Base-by-base conservation (phyloP, 2,797 vertebrate genomes). In the Acanthurus leucopareius region DNA sequence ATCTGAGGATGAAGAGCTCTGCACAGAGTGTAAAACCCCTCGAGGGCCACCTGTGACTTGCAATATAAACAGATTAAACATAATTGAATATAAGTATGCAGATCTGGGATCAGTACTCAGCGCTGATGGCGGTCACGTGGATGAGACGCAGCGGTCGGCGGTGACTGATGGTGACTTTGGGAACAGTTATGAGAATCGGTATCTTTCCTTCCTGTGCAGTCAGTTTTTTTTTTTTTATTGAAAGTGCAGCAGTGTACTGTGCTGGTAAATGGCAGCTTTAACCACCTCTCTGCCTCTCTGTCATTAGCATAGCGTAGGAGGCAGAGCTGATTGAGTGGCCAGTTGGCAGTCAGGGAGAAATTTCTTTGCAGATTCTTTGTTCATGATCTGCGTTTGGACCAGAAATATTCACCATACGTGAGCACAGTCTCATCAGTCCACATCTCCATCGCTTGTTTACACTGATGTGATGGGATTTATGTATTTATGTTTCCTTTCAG, bases 281-380 rank as follows among this genome's bases (percentile, higher is more conserved):
- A 83, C 85, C 83, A 87, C 83, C 88, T 91, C 89, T 82, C 91
- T 85, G 83, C 86, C 87, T 88, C 88, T 79, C 86, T 80, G 89
- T 86, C 87, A 93, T 91, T 93, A 91, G 84, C 92, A 92, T 91
- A 92, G 91, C 82, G 93, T 92, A 79, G 92, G 92, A 90, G 91
- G 90, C 84, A 84, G 82, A 80, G 86, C 92, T 92, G 91, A 93
- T 91, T 90, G 90, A 89, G 87, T 86, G 88, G 90, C 89, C 90
- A 91, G 85, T 91, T 91, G 91, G 91, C 87, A 88, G 85, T 69
- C 69, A 59, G 28, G 79, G 56, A 88, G 63, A 87, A 61, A 76
- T 85, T 83, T 88, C 74, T 86, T 86, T 83, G 83, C 80, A 75
- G 73, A 73, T 85, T 90, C 66, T 85, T 92, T 82, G 66, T 86